phyloP scores from a whole-genome alignment of 2,113 vertebrate genomes.

The Callocephalon fimbriatum region DNA sequence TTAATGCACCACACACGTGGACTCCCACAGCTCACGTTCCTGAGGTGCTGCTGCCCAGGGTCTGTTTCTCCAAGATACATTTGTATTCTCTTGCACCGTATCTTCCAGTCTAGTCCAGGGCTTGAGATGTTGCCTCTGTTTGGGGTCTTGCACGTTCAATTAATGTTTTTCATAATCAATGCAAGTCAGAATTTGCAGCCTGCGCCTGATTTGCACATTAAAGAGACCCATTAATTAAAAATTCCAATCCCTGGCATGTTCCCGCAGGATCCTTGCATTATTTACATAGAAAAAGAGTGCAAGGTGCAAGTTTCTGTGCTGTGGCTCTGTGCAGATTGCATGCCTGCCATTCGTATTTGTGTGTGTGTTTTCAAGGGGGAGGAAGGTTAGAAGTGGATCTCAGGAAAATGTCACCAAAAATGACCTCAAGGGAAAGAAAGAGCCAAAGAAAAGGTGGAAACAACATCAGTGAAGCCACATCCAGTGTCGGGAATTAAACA shows the following conservation, averaged over 20 bases:
- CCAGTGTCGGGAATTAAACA: conserved; percentile 9
- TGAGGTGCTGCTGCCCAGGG: conserved; percentile 20
- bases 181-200: conserved; percentile 82
- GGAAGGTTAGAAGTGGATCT: background rate
- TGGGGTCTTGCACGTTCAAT: conserved; percentile 80
- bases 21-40: conserved; percentile 1
- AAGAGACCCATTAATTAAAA: conserved; percentile 86
- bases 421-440: conserved; percentile 39
- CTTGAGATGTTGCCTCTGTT: conserved; percentile 66
- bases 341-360: conserved; percentile 58
- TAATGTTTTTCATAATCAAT: conserved; percentile 84
- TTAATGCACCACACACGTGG: conserved; percentile 10
- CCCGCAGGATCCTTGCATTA: conserved; percentile 79
- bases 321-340: conserved; percentile 42
- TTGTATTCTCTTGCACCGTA: conserved; percentile 46
- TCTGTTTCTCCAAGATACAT: conserved; percentile 37
- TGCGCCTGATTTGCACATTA: conserved; percentile 87
- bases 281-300: conserved; percentile 77
- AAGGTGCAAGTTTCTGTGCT: conserved; percentile 74
- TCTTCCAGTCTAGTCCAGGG: conserved; percentile 46
- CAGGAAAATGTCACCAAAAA: conserved; percentile 45
- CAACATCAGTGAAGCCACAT: background rate
- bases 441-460: background rate
- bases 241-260: conserved; percentile 79
- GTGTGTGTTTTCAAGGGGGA: background rate